These are phyloP conservation scores for Iphiclides podalirius DNA, from an alignment of 2,888 invertebrate genomes.

Conservation along the genomic window DNA sequence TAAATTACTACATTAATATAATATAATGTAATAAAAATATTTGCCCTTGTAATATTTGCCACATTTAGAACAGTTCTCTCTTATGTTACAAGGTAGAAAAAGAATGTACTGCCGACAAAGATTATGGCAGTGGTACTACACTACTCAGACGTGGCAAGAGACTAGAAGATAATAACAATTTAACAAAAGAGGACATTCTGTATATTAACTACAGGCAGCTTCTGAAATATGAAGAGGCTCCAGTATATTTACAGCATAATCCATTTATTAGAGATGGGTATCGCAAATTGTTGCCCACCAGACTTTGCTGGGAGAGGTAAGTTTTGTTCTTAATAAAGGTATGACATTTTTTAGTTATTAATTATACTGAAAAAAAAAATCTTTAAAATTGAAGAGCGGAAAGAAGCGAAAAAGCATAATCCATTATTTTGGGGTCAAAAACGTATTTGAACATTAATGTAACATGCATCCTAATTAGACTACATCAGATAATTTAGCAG, in stretches of 20 bases:
- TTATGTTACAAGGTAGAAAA: conserved; percentile 51
- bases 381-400: too few relatives aligned
- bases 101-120: conserved; percentile 48
- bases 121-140: conserved; percentile 45
- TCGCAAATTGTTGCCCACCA: conserved; percentile 89
- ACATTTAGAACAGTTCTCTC: too few relatives aligned
- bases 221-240: conserved; percentile 83
- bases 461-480: too few relatives aligned
- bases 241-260: conserved; percentile 91
- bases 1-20: too few relatives aligned
- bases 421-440: conserved; percentile 11
- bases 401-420: too few relatives aligned
- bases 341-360: too few relatives aligned
- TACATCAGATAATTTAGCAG: too few relatives aligned
- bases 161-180: conserved; percentile 70
- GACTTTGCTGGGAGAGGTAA: conserved; percentile 92
- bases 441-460: conserved; percentile 10
- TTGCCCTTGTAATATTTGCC: too few relatives aligned
- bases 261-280: conserved; percentile 92
- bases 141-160: conserved; percentile 63
- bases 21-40: too few relatives aligned
- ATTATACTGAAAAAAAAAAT: too few relatives aligned
- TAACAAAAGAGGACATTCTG: conserved; percentile 68
- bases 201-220: conserved; percentile 71
- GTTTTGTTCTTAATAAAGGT: too few relatives aligned